A percentile compares a stretch with the other conserved stretches of the same genome.
phyloP scores from a whole-genome alignment of 1,140 invertebrate genomes.

The Caerostris darwini region DNA sequence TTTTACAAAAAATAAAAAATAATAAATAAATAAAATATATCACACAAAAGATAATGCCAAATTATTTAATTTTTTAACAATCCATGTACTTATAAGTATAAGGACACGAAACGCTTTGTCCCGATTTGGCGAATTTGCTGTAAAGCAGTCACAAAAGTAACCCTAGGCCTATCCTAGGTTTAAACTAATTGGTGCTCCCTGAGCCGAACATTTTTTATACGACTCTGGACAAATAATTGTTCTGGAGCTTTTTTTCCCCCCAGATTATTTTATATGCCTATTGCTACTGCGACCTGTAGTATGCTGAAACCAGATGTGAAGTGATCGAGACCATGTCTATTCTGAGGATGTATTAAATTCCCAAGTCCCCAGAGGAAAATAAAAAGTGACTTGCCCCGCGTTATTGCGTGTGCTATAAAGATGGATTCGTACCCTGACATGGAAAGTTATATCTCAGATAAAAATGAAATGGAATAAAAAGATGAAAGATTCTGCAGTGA shows the following conservation, averaged over 20 bases:
- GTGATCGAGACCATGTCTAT: slow-evolving; percentile 23
- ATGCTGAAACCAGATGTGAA: background rate
- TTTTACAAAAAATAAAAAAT: no score
- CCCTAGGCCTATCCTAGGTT: background rate
- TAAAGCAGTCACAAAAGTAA: background rate
- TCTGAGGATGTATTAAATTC: background rate
- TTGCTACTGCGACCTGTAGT: background rate
- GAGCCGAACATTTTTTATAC: slow-evolving; percentile 44
- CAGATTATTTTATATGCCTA: slow-evolving; percentile 54
- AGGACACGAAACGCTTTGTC: no score
- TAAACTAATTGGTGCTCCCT: slow-evolving; percentile 37
- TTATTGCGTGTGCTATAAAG: background rate
- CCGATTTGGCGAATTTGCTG: background rate
- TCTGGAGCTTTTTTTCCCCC: slow-evolving; percentile 21
- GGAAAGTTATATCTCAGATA: no score
- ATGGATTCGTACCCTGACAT: background rate
- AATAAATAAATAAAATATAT: no score
- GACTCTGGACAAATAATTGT: slow-evolving; percentile 65
- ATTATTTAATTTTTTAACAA: no score
- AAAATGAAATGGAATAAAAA: no score
- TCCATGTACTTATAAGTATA: no score
- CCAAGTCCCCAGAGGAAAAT: background rate
- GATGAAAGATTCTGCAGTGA: no score
- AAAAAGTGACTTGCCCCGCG: background rate
- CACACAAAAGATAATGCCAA: no score